Conservation (phyloP, 2,113 vertebrate species). For the Saimiri boliviensis region DNA sequence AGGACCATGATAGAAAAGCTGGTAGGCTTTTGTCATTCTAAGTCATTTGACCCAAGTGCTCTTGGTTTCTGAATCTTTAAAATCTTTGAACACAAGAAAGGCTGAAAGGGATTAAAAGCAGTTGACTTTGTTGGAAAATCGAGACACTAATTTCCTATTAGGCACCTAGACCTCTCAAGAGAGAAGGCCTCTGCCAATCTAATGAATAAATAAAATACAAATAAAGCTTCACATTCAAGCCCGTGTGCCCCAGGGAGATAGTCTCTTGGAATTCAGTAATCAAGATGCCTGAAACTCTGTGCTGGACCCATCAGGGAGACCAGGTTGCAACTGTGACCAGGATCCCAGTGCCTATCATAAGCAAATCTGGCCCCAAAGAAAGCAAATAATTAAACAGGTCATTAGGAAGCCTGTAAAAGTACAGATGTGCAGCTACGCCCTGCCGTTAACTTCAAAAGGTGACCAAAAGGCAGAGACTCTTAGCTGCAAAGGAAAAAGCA, state of each 20-base stretch:
- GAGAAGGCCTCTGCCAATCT: conserved; percentile 39
- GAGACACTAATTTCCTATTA: conserved; percentile 32
- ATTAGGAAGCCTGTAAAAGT: conserved; percentile 75
- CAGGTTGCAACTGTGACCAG: background rate
- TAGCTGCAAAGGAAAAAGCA: conserved; percentile 64
- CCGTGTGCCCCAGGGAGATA: background rate
- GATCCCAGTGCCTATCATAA: conserved; percentile 41
- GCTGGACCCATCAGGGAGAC: background rate
- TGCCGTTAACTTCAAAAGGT: conserved; percentile 81
- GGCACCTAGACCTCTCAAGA: background rate
- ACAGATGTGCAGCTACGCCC: conserved; percentile 74
- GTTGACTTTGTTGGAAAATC: conserved; percentile 7
- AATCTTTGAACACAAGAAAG: background rate
- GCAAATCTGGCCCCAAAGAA: conserved; percentile 54
- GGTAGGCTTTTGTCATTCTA: background rate
- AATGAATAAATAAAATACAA: conserved; percentile 53
- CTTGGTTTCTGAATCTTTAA: conserved; percentile 4
- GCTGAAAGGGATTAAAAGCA: background rate
- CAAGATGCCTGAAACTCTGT: background rate
- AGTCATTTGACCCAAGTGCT: background rate
- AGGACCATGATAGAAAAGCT: background rate
- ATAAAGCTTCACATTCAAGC: conserved; percentile 32
- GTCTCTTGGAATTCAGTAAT: background rate
- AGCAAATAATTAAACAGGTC: conserved; percentile 75
- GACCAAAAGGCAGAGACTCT: conserved; percentile 54